Evolutionary conservation across 2,888 invertebrate species (phyloP).

Genomic region (Nasonia oneida): DNA sequence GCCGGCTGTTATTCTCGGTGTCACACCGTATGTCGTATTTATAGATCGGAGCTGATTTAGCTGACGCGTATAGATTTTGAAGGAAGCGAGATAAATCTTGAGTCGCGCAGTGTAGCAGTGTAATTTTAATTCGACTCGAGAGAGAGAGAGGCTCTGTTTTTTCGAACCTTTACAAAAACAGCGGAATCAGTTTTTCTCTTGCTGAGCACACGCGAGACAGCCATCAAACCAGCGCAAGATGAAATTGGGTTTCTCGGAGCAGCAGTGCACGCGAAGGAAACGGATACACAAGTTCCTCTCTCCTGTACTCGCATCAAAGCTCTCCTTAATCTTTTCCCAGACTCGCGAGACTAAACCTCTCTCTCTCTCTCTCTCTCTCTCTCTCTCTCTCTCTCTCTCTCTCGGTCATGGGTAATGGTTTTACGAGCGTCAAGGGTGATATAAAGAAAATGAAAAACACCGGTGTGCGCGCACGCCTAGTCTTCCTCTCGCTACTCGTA

Average conservation of each 20-base stretch:
- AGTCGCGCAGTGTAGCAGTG: not conserved
- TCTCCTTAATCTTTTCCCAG: slow-evolving; percentile 24
- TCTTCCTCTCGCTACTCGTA: slow-evolving; percentile 65
- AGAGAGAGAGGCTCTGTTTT: not conserved
- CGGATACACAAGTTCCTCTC: not conserved
- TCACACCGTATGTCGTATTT: not conserved
- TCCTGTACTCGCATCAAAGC: slow-evolving; percentile 62
- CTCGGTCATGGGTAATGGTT: slow-evolving; percentile 94
- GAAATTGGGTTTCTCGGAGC: slow-evolving; percentile 9
- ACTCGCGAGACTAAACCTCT: slow-evolving; percentile 74
- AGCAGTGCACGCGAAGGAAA: not conserved
- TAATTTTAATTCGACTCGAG: not conserved
- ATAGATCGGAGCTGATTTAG: not conserved
- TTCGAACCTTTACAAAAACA: not conserved
- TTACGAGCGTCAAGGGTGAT: slow-evolving; percentile 92
- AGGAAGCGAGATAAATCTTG: not conserved
- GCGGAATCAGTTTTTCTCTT: not conserved
- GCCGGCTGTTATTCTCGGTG: not conserved
- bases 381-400: slow-evolving; percentile 80
- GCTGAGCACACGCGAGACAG: not conserved
- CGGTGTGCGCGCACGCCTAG: slow-evolving; percentile 7
- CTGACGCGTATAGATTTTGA: not conserved
- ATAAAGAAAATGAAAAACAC: slow-evolving; percentile 95
- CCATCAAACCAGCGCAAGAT: not conserved
- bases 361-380: slow-evolving; percentile 81